Base-by-base conservation (phyloP, 2,888 invertebrate species). In the Sminthurinus aureus region DNA sequence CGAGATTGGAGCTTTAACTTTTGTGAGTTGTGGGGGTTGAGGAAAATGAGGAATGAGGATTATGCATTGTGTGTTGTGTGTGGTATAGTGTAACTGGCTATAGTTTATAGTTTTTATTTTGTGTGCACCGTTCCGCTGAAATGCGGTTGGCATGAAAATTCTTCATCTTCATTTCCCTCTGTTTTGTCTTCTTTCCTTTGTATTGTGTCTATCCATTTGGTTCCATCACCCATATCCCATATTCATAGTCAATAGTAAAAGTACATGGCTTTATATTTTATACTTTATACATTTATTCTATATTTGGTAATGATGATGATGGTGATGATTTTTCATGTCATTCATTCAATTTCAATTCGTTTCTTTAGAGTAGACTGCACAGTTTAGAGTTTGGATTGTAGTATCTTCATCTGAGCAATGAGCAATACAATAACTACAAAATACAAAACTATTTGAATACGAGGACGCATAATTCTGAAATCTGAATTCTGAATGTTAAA, bases 101-200 rank as follows among this genome's bases (percentile, higher is more conserved):
- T 9, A 26, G 9, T 74, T 15, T 18, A 38, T 38, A n/a, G n/a
- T 77, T 78, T 83, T 50, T 73, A n/a, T 22, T 77, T 67, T 81
- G 20, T 73, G 8, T n/a, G 24, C 26, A 20, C 38, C 38, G 38
- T 38, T 38, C 38, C 38, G 38, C 38, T 58, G 58, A 58, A 58
- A 58, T 58, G 58, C 58, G 58, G 58, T 9, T 13, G 58, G 58
- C 58, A 58, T 58, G 58, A 58, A 58, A 58, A 15, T 58, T 18
- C 58, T 15, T 58, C 58, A 15, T 58, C 58, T 38, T 38, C 38
- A 38, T 38, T 38, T 38, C 38, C 38, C 38, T 38, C 38, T 38
- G 38, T 38, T 38, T 38, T 38, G 38, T 38, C 38, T 38, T 38
- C 3, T 38, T 38, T 38, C 38, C 38, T 38, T 38, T 38, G 38